Percentiles rank a stretch among this genome's conserved stretches.
phyloP scores from a whole-genome alignment of 2,888 invertebrate species.

The Sarcophaga carnaria region DNA sequence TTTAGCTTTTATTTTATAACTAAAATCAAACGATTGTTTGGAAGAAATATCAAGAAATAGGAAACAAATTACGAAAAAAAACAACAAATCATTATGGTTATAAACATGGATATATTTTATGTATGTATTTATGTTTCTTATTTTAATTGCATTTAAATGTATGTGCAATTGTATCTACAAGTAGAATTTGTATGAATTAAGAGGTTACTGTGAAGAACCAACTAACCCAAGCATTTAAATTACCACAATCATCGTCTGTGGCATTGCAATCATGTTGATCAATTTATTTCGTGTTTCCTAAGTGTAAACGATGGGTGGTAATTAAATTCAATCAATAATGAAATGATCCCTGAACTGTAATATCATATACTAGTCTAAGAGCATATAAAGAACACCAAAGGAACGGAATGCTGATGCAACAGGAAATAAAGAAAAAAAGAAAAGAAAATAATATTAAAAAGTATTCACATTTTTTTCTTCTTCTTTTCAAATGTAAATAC shows the following conservation, averaged over 20 bases:
- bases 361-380: not conserved
- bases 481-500: not conserved
- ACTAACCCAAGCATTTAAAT: not conserved
- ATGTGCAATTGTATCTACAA: slow-evolving; percentile 49
- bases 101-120: not conserved
- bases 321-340: slow-evolving; percentile 59
- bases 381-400: not conserved
- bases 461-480: no score
- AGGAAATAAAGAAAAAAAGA: slow-evolving; percentile 36
- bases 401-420: not conserved
- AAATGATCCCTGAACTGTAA: not conserved
- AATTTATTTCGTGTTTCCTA: slow-evolving; percentile 54
- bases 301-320: slow-evolving; percentile 64
- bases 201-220: slow-evolving; percentile 31
- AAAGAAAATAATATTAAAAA: not conserved
- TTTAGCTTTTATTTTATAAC: no score
- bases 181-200: slow-evolving; percentile 60
- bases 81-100: not conserved
- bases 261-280: slow-evolving; percentile 32
- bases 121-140: slow-evolving; percentile 32
- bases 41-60: no score
- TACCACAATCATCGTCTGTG: not conserved
- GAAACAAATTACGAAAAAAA: no score
- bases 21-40: no score
- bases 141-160: slow-evolving; percentile 58